Base-by-base conservation (phyloP, 2,113 vertebrate species). In the Gavia stellata region DNA sequence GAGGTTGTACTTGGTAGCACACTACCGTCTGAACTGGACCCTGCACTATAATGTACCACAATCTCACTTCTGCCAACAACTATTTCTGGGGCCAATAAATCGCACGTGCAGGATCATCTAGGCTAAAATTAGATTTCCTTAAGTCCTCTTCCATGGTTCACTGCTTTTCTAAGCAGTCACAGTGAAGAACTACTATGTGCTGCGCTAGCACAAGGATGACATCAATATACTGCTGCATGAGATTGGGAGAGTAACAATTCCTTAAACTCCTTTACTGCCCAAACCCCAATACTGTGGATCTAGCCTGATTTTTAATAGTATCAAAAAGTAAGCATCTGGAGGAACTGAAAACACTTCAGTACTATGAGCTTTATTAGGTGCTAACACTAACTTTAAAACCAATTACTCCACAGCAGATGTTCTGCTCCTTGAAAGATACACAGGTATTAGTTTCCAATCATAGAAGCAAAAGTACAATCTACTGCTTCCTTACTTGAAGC, bases 1-100 rank as follows among this genome's bases (percentile, higher is more conserved):
- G 26, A 81, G 29, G 16, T 42, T 42, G 31, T 44, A 74, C 10
- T 81, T 71, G 62, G 42, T 8, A 74, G 38, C 6, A 62, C 3
- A 5, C 34, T 56, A 61, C 9, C 0, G 0, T 24, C 38, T 36
- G 20, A 34, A 68, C 28, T 49, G 21, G 45, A 53, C 53, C 59
- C 59, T 38, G 25, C 8, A 8, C 15, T 81, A 29, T 5, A 79
- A 31, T 1, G 4, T 50, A 40, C 33, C 52, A 89, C 34, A 71
- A 9, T 18, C 29, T 81, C 72, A 47, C 28, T 63, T 84, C 61
- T 89, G 36, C 24, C 44, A 87, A 53, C 53, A 86, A 2, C 25
- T 33, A 2, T 14, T 93, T 70, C 50, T 62, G 29, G 6, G 50
- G 40, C 21, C 36, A 83, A 36, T 59, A 82, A 85, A 90, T 1